Conservation (phyloP, 2,888 invertebrate genomes). For the Mythimna loreyi region DNA sequence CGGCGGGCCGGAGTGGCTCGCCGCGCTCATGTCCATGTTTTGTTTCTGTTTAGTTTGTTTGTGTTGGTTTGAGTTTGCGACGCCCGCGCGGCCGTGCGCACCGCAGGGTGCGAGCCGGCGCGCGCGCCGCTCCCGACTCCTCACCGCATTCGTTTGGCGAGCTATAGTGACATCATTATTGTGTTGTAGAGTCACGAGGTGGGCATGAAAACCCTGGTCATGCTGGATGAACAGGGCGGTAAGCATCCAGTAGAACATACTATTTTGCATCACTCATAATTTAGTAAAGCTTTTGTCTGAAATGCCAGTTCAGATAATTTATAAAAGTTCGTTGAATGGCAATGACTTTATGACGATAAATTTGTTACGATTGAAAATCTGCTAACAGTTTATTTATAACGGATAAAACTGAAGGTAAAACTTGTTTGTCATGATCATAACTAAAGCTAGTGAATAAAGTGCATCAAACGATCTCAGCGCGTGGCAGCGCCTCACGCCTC, state of each 20-base stretch:
- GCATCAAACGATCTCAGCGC: constrained; percentile 77
- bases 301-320: constrained; percentile 87
- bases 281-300: constrained; percentile 89
- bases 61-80: constrained; percentile 82
- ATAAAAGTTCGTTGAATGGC: constrained; percentile 84
- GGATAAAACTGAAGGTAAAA: constrained; percentile 86
- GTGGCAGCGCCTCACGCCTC: constrained; percentile 56
- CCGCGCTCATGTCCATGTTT: constrained; percentile 79
- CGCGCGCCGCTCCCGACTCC: constrained; percentile 78
- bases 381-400: constrained; percentile 86
- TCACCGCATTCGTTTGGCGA: constrained; percentile 87
- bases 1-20: constrained; percentile 68
- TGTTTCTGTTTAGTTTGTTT: constrained; percentile 86
- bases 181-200: constrained; percentile 99
- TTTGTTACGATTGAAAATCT: constrained; percentile 81
- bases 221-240: constrained; percentile 99
- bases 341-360: constrained; percentile 79
- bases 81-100: constrained; percentile 75
- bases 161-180: constrained; percentile 91
- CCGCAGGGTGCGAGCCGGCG: constrained; percentile 60
- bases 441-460: constrained; percentile 80
- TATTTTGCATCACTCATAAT: constrained; percentile 89
- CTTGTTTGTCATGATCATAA: constrained; percentile 84
- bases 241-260: constrained; percentile 93
- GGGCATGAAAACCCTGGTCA: constrained; percentile 99